Conservation (phyloP, 2,113 vertebrate species). For the Hydrolagus affinis region DNA sequence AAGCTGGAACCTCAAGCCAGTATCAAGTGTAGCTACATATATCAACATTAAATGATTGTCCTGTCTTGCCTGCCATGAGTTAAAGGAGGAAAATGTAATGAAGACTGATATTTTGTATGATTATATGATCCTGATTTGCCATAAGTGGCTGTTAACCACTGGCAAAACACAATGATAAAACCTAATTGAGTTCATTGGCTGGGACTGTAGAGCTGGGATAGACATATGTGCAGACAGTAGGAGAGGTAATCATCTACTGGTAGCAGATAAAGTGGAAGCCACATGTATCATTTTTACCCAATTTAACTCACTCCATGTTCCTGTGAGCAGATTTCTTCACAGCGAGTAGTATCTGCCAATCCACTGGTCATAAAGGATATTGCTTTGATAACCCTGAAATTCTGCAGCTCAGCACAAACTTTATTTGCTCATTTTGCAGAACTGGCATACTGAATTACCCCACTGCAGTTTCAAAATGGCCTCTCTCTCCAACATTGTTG, state of each 20-base stretch:
- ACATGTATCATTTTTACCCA: not conserved
- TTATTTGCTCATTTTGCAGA: too few species aligned
- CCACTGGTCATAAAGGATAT: not conserved
- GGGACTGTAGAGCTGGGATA: not conserved
- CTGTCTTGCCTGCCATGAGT: too few species aligned
- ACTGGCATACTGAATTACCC: too few species aligned
- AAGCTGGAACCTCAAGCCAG: too few species aligned
- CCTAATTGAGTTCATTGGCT: not conserved
- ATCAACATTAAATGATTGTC: too few species aligned
- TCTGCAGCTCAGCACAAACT: not conserved
- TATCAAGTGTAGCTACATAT: too few species aligned
- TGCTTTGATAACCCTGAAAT: not conserved
- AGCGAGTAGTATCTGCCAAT: not conserved
- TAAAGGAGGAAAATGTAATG: too few species aligned
- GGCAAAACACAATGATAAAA: not conserved
- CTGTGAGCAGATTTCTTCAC: not conserved
- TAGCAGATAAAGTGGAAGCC: not conserved
- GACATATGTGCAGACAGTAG: slow-evolving; percentile 6
- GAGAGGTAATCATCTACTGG: not conserved
- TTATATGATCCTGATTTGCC: not conserved
- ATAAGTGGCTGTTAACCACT: not conserved
- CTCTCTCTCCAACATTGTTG: too few species aligned
- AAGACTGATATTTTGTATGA: not conserved
- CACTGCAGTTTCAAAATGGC: too few species aligned
- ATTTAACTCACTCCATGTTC: slow-evolving; percentile 6